A percentile compares a stretch with the other conserved stretches of the same genome.
Evolutionary conservation across 1,140 invertebrate genomes (phyloP).

Genomic region (Leptinotarsa lineolata): DNA sequence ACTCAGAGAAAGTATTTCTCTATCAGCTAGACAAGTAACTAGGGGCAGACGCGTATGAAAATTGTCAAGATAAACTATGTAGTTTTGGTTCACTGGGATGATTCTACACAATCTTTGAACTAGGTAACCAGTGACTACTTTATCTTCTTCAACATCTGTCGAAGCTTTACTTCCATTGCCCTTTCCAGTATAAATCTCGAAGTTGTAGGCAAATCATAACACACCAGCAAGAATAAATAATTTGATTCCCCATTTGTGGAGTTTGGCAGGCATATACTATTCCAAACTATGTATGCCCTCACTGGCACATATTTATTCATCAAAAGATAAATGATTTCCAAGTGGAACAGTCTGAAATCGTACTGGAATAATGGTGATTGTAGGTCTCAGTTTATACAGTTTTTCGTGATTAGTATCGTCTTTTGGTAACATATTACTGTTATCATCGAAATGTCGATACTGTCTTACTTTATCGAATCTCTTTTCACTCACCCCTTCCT

Average conservation of each 20-base stretch:
- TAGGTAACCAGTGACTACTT: conserved; percentile 38
- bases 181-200: too few relatives aligned
- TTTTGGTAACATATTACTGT: too few relatives aligned
- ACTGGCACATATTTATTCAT: conserved; percentile 42
- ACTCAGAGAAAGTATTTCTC: conserved; percentile 38
- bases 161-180: not conserved
- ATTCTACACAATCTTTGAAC: conserved; percentile 35
- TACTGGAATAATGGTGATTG: not conserved
- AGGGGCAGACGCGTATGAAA: conserved; percentile 34
- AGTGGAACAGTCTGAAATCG: conserved; percentile 31
- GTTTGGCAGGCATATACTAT: conserved; percentile 49
- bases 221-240: conserved; percentile 39
- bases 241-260: too few relatives aligned
- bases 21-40: too few relatives aligned
- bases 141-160: conserved; percentile 28
- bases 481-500: too few relatives aligned
- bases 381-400: conserved; percentile 9
- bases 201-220: conserved; percentile 36
- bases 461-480: too few relatives aligned
- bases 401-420: conserved; percentile 1
- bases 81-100: conserved; percentile 35
- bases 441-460: too few relatives aligned
- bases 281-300: conserved; percentile 38
- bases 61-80: conserved; percentile 42
- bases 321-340: conserved; percentile 32